Conservation (phyloP, 2,888 invertebrate genomes). For the Syritta pipiens region DNA sequence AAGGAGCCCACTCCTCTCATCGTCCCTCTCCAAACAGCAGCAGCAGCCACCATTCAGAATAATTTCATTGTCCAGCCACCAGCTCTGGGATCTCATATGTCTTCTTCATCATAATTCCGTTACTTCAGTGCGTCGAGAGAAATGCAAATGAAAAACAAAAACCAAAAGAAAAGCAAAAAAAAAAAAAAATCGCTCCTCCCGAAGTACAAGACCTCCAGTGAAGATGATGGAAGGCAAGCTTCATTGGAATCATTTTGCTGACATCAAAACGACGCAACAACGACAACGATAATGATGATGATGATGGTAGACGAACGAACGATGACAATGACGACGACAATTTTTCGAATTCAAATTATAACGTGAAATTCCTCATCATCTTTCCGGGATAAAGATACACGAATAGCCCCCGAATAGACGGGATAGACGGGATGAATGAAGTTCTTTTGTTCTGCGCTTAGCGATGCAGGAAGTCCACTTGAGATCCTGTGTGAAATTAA, state of each 20-base stretch:
- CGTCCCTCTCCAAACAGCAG: conserved; percentile 8
- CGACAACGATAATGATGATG: conserved; percentile 14
- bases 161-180: conserved; percentile 32
- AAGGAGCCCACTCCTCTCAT: conserved; percentile 14
- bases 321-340: conserved; percentile 36
- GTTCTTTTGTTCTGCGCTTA: conserved; percentile 56
- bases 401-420: not conserved
- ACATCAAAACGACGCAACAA: conserved; percentile 34
- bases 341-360: conserved; percentile 59
- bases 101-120: conserved; percentile 57
- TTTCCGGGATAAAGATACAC: conserved; percentile 52
- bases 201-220: not conserved
- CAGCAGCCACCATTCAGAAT: conserved; percentile 49
- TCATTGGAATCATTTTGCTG: conserved; percentile 46
- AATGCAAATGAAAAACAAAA: too few species aligned
- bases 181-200: conserved; percentile 43
- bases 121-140: conserved; percentile 34
- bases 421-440: conserved; percentile 15
- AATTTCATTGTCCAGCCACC: conserved; percentile 68
- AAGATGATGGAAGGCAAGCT: conserved; percentile 25
- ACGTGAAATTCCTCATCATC: conserved; percentile 48
- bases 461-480: conserved; percentile 67
- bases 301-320: conserved; percentile 1
- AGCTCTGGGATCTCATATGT: conserved; percentile 46
- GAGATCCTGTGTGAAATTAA: conserved; percentile 69